Conservation (phyloP, 2,888 invertebrate genomes). For the Vesta saturnalis region DNA sequence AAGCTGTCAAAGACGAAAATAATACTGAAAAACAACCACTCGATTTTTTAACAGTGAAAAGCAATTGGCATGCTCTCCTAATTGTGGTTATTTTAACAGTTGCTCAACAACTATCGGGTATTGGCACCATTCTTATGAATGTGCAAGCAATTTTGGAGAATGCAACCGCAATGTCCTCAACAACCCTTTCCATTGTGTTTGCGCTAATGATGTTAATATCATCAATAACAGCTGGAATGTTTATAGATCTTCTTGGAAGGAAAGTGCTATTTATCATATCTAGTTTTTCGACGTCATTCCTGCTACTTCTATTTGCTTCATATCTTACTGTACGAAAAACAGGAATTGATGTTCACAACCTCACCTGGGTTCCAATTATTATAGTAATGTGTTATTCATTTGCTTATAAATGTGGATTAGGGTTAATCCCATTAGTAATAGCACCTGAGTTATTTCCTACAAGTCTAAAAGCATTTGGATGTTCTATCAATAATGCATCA, state of each 20-base stretch:
- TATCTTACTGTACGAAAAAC: constrained; percentile 54
- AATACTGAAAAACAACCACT: constrained; percentile 54
- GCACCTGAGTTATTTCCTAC: constrained; percentile 59
- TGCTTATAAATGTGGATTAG: constrained; percentile 56
- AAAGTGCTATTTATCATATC: constrained; percentile 54
- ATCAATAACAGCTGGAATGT: constrained; percentile 49
- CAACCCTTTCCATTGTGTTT: constrained; percentile 55
- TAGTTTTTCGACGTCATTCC: constrained; percentile 52
- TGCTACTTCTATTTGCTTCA: constrained; percentile 52
- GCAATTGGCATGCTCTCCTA: constrained; percentile 55
- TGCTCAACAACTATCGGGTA: constrained; percentile 57
- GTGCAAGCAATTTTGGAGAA: constrained; percentile 55
- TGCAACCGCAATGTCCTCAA: constrained; percentile 53
- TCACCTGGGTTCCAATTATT: constrained; percentile 56
- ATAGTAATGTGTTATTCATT: constrained; percentile 56
- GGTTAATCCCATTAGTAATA: constrained; percentile 58
- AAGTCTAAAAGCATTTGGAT: constrained; percentile 59
- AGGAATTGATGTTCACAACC: constrained; percentile 46
- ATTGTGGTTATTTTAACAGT: constrained; percentile 58
- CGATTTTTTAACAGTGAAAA: constrained; percentile 55
- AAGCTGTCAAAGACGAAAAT: constrained; percentile 55
- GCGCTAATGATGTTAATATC: constrained; percentile 35
- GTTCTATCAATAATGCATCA: constrained; percentile 55
- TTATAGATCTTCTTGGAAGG: constrained; percentile 57
- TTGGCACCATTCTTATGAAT: constrained; percentile 59